Conservation (phyloP, 1,140 invertebrate species). For the Apis cerana region DNA sequence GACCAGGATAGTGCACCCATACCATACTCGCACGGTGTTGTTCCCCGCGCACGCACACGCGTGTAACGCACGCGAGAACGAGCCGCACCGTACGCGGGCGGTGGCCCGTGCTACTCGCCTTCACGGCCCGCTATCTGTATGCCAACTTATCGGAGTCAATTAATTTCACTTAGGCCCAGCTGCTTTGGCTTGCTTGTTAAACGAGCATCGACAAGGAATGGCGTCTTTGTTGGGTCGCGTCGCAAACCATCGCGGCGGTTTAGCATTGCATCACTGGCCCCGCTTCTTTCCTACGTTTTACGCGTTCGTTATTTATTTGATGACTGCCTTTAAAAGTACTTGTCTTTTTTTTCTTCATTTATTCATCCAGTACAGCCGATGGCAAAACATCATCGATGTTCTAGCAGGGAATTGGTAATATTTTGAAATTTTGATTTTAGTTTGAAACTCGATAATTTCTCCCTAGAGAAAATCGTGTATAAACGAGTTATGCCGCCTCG, state of each 20-base stretch:
- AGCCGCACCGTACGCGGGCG: slow-evolving; percentile 24
- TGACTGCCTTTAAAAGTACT: too few relatives aligned
- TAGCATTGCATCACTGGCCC: not conserved
- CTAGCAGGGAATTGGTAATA: too few relatives aligned
- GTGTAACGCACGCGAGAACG: slow-evolving; percentile 35
- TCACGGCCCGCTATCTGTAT: slow-evolving; percentile 52
- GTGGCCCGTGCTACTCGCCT: slow-evolving; percentile 42
- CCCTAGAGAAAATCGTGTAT: too few relatives aligned
- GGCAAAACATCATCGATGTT: too few relatives aligned
- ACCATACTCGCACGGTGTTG: slow-evolving; percentile 3
- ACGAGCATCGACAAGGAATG: slow-evolving; percentile 13
- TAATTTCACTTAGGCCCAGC: slow-evolving; percentile 66
- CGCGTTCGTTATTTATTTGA: too few relatives aligned
- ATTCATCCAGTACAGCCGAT: too few relatives aligned
- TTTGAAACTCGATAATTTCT: too few relatives aligned
- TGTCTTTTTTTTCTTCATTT: too few relatives aligned
- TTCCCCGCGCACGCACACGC: slow-evolving; percentile 13
- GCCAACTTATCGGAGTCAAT: slow-evolving; percentile 58
- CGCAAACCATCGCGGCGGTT: not conserved
- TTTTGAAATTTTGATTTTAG: too few relatives aligned
- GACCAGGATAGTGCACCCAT: slow-evolving; percentile 52
- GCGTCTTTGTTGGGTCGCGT: not conserved
- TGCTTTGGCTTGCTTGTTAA: slow-evolving; percentile 42
- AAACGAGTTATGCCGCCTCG: too few relatives aligned
- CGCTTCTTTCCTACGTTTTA: too few relatives aligned